Evolutionary conservation across 2,888 invertebrate genomes (phyloP).

Genomic region (Brachynemurus nebulosus): DNA sequence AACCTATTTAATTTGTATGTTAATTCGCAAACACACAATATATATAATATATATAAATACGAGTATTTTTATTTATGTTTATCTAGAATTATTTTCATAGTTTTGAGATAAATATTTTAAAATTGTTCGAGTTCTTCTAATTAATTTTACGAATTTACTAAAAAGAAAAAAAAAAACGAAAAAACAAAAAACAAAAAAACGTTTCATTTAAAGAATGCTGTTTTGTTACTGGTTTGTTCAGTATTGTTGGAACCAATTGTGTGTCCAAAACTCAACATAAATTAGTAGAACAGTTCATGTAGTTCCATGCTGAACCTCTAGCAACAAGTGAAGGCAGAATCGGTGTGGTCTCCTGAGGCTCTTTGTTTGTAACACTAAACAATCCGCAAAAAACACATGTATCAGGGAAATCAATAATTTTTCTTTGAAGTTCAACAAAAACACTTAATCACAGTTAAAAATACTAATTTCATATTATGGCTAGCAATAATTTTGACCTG

Average conservation of each 20-base stretch:
- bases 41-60: not conserved
- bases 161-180: too few relatives aligned
- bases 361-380: not conserved
- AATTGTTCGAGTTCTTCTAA: not conserved
- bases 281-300: not conserved
- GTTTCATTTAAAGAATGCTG: slow-evolving; percentile 1
- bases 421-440: not conserved
- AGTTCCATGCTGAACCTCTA: not conserved
- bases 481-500: not conserved
- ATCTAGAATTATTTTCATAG: not conserved
- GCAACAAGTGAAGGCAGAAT: slow-evolving; percentile 2
- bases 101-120: not conserved
- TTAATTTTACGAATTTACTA: too few relatives aligned
- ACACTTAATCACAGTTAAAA: not conserved
- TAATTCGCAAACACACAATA: not conserved
- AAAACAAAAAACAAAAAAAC: too few relatives aligned
- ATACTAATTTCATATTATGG: not conserved
- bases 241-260: not conserved
- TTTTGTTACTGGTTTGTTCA: not conserved
- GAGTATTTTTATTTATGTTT: not conserved
- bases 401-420: not conserved
- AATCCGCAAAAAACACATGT: not conserved
- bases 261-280: not conserved
- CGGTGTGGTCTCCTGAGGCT: slow-evolving; percentile 2
- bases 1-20: slow-evolving; percentile 1